These are phyloP conservation scores for Herminia tarsipennalis DNA, from an alignment of 2,888 invertebrate genomes.

Conservation along the genomic window DNA sequence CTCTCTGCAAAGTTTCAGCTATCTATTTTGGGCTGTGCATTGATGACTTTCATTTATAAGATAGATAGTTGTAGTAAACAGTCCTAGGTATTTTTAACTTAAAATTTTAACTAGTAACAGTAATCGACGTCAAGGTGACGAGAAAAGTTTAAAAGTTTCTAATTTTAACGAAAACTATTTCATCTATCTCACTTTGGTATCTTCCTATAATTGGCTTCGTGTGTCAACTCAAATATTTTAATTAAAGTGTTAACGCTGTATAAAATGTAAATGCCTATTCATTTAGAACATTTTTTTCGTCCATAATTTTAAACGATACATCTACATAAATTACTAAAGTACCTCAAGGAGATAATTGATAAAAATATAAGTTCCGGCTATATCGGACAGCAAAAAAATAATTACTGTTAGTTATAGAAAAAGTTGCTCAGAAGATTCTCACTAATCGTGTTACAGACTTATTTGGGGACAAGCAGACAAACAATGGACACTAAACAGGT, in stretches of 20 bases:
- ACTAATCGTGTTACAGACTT: slow-evolving; percentile 53
- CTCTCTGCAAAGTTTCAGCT: too few relatives aligned
- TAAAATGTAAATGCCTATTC: too few relatives aligned
- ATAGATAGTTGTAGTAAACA: too few relatives aligned
- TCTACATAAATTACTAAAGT: slow-evolving; percentile 21
- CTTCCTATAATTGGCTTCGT: neutral
- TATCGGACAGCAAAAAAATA: slow-evolving; percentile 19
- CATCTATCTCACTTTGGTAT: neutral
- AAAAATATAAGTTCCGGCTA: too few relatives aligned
- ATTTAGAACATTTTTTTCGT: too few relatives aligned
- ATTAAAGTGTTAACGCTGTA: slow-evolving; percentile 16
- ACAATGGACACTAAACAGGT: slow-evolving; percentile 76
- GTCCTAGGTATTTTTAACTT: too few relatives aligned
- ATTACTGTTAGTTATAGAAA: slow-evolving; percentile 22
- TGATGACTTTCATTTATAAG: too few relatives aligned
- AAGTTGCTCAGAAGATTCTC: slow-evolving; percentile 38
- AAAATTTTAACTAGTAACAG: too few relatives aligned
- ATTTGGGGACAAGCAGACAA: slow-evolving; percentile 60
- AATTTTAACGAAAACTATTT: neutral
- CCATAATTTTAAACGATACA: neutral
- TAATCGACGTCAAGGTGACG: too few relatives aligned
- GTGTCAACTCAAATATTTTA: slow-evolving; percentile 5
- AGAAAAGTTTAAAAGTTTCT: too few relatives aligned
- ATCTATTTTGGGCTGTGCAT: too few relatives aligned
- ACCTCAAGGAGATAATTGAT: too few relatives aligned